These are phyloP conservation scores for Drosophila bifasciata DNA, from an alignment of 1,140 invertebrate genomes.

Conservation along the genomic window DNA sequence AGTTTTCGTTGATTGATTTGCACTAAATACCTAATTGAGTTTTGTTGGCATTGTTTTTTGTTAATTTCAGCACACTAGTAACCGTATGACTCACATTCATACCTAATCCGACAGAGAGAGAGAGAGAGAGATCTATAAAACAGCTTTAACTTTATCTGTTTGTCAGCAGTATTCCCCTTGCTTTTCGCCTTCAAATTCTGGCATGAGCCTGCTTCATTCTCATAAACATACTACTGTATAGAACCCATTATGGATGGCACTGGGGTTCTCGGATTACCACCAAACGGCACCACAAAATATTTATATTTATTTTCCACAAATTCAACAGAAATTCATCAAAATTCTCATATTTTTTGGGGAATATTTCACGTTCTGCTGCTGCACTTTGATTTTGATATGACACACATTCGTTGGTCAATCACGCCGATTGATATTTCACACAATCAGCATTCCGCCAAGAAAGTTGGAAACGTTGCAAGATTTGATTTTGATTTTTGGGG, in stretches of 20 bases:
- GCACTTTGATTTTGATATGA: conserved; percentile 42
- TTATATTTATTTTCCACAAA: conserved; percentile 5
- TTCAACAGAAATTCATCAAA: conserved; percentile 29
- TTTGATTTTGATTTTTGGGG: conserved; percentile 20
- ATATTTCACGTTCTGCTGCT: conserved; percentile 3
- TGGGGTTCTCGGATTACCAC: conserved; percentile 10
- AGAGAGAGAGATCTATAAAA: too few relatives aligned
- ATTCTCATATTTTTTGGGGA: conserved; percentile 16
- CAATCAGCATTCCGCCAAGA: conserved; percentile 28
- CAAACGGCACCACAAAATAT: conserved; percentile 4
- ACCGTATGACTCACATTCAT: too few relatives aligned
- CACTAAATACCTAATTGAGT: not conserved
- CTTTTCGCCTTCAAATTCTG: too few relatives aligned
- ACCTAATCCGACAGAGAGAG: too few relatives aligned
- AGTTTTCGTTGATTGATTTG: conserved; percentile 6
- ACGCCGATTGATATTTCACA: conserved; percentile 28
- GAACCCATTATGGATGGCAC: not conserved
- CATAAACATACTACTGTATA: too few relatives aligned
- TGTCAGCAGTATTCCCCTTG: too few relatives aligned
- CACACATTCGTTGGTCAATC: conserved; percentile 37
- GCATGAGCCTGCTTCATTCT: conserved; percentile 28
- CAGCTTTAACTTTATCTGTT: too few relatives aligned
- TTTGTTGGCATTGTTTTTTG: not conserved
- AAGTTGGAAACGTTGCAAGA: conserved; percentile 27
- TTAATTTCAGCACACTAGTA: too few relatives aligned